Base-by-base conservation (phyloP, 2,888 invertebrate genomes). In the Eudemis profundana region DNA sequence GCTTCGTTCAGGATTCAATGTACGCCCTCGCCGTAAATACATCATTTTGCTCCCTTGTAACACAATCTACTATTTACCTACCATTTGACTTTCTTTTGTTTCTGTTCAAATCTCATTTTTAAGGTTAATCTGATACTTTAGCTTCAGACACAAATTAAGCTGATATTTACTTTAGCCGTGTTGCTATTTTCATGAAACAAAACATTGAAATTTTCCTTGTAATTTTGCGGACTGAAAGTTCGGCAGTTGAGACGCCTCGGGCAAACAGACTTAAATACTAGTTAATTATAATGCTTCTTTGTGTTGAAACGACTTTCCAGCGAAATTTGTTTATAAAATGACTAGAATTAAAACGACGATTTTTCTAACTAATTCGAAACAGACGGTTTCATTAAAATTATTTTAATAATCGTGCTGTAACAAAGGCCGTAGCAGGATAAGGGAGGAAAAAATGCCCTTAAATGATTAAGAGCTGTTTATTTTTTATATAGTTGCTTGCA, bases 201-300 rank as follows among this genome's bases (percentile, higher is more conserved):
- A 49, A 56, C 29, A 40, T 56, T 40, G 29, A 47, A 40, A 29
- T 49, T 23, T 47, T n/a, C 46, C 19, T 62, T 54, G 53, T 62
- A 29, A 54, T 56, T 54, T 63, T 54, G 40, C 4, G 47, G 40
- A 19, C 46, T 36, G 23, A 17, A 61, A 62, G 53, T 54, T 62
- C 23, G 38, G 54, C 47, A 21, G 54, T 47, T 29, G 47, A 21
- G 1, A 21, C 21, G 47, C 49, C 49, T 33, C 42, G 5, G 33
- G 63, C 49, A 40, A 47, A 62, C 40, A 50, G 23, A 63, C 56
- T 63, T 57, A 63, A 63, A 57, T 56, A 49, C 49, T 63, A 49
- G 56, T 63, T 63, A 57, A 63, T 57, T 57, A 57, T 47, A 62
- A 56, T 63, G 56, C 40, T 66, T 62, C 40, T 53, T 54, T 67